A percentile compares a stretch with the other conserved stretches of the same genome.
These are phyloP conservation scores for Dynastes tityus DNA, from an alignment of 2,888 invertebrate genomes.

Conservation along the genomic window DNA sequence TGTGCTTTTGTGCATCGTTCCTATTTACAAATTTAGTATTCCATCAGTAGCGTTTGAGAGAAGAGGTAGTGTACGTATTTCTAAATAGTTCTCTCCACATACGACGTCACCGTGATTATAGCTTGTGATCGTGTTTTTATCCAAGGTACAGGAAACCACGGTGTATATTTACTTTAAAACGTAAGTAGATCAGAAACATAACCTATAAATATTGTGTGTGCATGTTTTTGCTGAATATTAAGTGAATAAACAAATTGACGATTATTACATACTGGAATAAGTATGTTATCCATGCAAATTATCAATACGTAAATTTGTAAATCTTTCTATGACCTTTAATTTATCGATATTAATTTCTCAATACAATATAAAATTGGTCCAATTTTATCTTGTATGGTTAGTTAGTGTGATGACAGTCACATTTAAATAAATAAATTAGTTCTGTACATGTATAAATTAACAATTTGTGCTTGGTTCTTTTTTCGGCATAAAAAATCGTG, in stretches of 20 bases:
- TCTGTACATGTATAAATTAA: no score
- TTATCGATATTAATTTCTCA: no score
- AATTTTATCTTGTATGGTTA: not conserved
- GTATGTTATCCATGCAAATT: not conserved
- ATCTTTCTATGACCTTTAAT: not conserved
- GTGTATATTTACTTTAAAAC: constrained; percentile 1
- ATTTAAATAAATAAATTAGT: not conserved
- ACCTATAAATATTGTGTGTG: constrained; percentile 18
- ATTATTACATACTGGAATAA: not conserved
- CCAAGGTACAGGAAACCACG: not conserved
- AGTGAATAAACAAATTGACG: no score
- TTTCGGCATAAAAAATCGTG: no score
- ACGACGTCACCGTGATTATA: constrained; percentile 10
- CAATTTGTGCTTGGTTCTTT: no score
- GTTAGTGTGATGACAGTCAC: not conserved
- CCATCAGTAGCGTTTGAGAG: not conserved
- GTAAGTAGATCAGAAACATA: constrained; percentile 33
- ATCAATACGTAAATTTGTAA: not conserved
- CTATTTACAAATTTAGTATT: not conserved
- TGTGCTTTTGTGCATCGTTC: no score
- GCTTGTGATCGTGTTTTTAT: constrained; percentile 7
- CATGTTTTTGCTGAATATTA: not conserved
- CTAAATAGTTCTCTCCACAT: not conserved
- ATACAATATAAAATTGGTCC: no score
- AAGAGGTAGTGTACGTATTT: not conserved